Evolutionary conservation across 2,888 invertebrate genomes (phyloP).

Genomic region (Anorthoa munda): DNA sequence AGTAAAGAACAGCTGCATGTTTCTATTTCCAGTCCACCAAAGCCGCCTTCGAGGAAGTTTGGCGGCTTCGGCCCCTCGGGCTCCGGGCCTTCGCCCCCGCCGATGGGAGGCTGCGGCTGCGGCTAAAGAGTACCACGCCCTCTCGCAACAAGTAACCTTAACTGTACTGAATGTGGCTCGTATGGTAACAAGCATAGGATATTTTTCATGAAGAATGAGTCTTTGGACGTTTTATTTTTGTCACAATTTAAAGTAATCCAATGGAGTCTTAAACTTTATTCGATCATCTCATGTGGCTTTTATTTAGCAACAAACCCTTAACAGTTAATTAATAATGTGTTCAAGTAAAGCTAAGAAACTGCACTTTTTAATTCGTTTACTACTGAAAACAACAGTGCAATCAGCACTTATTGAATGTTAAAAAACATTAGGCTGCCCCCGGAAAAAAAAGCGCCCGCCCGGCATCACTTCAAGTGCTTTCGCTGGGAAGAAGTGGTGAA

Average conservation of each 20-base stretch:
- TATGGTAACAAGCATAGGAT: constrained; percentile 30
- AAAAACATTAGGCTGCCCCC: too few species aligned
- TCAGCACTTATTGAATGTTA: too few species aligned
- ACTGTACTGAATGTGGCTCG: constrained; percentile 29
- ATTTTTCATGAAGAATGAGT: constrained; percentile 22
- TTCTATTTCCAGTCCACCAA: constrained; percentile 83
- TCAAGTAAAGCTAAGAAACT: too few species aligned
- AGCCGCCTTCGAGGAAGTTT: constrained; percentile 84
- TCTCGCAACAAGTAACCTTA: constrained; percentile 29
- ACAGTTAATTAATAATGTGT: too few species aligned
- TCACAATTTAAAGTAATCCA: too few species aligned
- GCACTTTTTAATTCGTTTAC: too few species aligned
- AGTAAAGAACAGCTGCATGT: neutral
- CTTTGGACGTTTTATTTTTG: neutral
- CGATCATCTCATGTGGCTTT: too few species aligned
- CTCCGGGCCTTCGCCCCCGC: constrained; percentile 84
- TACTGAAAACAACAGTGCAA: too few species aligned
- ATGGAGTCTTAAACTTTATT: neutral
- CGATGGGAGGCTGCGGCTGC: constrained; percentile 87
- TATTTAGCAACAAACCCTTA: neutral
- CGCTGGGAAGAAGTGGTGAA: neutral
- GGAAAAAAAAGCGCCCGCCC: too few species aligned
- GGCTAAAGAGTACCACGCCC: constrained; percentile 69
- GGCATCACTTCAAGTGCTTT: neutral
- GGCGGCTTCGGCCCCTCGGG: constrained; percentile 87